Conservation (phyloP, 1,140 invertebrate species). For the Chionoecetes opilio region DNA sequence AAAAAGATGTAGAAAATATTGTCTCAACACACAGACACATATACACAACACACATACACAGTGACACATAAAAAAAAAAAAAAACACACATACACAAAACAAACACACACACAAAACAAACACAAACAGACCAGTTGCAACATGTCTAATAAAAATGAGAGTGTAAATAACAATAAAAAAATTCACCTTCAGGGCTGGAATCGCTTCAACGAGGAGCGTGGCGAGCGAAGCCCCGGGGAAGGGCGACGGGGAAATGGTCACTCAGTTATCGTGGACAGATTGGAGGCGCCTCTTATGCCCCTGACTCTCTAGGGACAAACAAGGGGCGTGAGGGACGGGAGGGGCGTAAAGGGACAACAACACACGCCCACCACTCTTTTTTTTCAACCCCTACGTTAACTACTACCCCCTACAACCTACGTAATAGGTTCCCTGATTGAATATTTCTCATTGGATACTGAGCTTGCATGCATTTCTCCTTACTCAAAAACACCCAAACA, state of each 20-base stretch:
- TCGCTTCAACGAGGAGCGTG: not conserved
- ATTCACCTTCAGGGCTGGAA: not conserved
- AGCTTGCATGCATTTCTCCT: not conserved
- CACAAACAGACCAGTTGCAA: not conserved
- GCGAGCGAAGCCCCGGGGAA: not conserved
- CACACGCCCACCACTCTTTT: not conserved
- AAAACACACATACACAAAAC: too few relatives aligned
- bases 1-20: too few relatives aligned
- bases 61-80: too few relatives aligned
- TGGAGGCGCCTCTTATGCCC: too few relatives aligned
- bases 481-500: too few relatives aligned
- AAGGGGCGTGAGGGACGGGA: not conserved
- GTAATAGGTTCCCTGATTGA: not conserved
- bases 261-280: too few relatives aligned
- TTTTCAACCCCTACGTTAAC: not conserved
- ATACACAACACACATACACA: too few relatives aligned
- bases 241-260: not conserved
- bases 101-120: not conserved
- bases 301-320: too few relatives aligned
- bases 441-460: not conserved
- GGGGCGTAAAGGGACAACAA: not conserved
- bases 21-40: too few relatives aligned
- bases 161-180: slow-evolving; percentile 19
- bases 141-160: not conserved
- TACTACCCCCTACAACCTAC: too few relatives aligned